Conservation (phyloP, 2,113 vertebrate genomes). For the Cebus imitator region DNA sequence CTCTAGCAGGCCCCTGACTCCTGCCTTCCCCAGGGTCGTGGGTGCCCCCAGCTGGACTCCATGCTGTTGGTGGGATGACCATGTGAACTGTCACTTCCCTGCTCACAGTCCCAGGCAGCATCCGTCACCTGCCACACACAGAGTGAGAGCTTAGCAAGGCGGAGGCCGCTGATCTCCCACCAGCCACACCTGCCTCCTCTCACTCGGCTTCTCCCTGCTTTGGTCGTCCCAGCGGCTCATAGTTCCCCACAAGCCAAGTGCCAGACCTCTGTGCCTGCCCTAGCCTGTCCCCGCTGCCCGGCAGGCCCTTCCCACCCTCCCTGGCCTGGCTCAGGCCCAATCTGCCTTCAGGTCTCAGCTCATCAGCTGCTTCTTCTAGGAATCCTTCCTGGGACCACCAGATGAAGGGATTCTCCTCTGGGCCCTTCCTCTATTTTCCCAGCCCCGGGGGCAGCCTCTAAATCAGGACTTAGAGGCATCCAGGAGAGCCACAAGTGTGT, state of each 20-base stretch:
- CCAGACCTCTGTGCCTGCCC: neutral
- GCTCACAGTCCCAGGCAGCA: neutral
- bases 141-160: neutral
- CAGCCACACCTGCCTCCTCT: neutral
- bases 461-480: neutral
- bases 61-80: neutral
- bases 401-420: neutral
- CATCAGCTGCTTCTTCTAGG: neutral
- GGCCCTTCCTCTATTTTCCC: neutral
- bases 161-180: rapidly evolving
- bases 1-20: neutral
- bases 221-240: rapidly evolving
- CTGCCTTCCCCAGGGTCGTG: neutral
- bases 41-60: neutral
- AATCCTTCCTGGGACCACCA: neutral
- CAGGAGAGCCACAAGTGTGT: neutral
- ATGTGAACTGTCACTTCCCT: neutral
- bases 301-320: neutral
- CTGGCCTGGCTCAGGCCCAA: neutral
- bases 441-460: neutral
- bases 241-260: neutral
- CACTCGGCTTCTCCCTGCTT: rapidly evolving
- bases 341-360: neutral
- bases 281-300: neutral
- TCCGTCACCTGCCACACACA: neutral